phyloP scores from a whole-genome alignment of 2,888 invertebrate genomes.

The Dascillus cervinus region DNA sequence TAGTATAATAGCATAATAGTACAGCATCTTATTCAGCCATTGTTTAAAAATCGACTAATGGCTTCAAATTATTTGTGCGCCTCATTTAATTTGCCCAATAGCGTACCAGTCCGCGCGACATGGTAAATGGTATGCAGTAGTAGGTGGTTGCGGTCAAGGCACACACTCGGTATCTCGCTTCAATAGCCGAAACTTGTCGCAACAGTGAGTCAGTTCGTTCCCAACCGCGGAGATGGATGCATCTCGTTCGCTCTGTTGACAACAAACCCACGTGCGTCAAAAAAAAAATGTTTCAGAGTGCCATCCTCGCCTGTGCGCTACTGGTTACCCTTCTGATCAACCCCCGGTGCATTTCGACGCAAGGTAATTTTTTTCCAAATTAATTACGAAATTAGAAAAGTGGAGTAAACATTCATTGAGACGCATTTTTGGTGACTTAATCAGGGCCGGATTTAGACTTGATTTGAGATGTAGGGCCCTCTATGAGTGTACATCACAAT shows the following conservation, averaged over 20 bases:
- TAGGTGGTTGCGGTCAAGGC: constrained; percentile 15
- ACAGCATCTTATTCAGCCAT: no score
- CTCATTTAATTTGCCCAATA: no score
- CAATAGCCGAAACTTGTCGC: constrained; percentile 6
- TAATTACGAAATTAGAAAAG: constrained; percentile 4
- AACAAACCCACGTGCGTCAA: constrained; percentile 9
- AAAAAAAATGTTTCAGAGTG: constrained; percentile 18
- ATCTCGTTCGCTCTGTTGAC: constrained; percentile 6
- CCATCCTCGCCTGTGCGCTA: constrained; percentile 14
- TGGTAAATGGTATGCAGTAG: constrained; percentile 11
- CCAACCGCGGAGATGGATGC: constrained; percentile 10
- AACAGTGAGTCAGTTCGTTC: constrained; percentile 8
- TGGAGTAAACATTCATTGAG: no score
- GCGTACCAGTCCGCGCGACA: no score
- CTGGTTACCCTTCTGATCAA: constrained; percentile 14
- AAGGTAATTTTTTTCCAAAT: constrained; percentile 18
- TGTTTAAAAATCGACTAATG: no score
- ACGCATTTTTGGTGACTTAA: no score
- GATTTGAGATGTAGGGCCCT: no score
- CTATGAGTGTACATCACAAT: no score
- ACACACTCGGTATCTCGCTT: constrained; percentile 10
- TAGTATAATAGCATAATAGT: no score
- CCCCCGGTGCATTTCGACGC: constrained; percentile 17
- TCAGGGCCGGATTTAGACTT: no score
- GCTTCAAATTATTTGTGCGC: no score